Evolutionary conservation across 2,797 vertebrate genomes (phyloP), one percentile per base, ranked within the genome.

Genomic region (Malurus leucopterus): DNA sequence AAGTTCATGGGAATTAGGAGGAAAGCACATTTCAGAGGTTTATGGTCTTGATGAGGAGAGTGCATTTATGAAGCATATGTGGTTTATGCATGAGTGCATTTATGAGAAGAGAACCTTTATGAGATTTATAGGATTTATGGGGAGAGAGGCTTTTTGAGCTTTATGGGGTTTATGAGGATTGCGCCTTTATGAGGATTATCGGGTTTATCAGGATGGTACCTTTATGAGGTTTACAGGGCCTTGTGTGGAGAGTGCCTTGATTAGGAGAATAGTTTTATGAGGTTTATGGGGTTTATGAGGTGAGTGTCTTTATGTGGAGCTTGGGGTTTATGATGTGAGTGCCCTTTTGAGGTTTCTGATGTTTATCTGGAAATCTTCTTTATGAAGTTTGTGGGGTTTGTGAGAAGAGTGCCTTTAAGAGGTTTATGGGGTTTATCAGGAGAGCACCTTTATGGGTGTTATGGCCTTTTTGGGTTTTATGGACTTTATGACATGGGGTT

Each of bases 141-240:
- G 22, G 22, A 73, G 8, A 27, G 23, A 16, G 8, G 36, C 30
- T 32, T 59, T 30, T 20, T 49, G 34, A n/a, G 14, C 13, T 61
- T 51, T 9, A 29, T 43, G 19, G 13, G 9, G 12, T 43, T 74
- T 51, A 27, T 41, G 46, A 41, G 34, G 27, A 40, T 15, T n/a
- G 13, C 0, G 3, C 17, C 16, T 70, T 54, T 27, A 20, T 40
- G 29, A 59, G 13, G 24, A 18, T 51, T 62, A 51, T 43, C 0
- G 0, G 7, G 36, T 41, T 74, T 50, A 41, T 20, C 18, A 32
- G 21, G 54, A 47, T 14, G 18, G 9, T 29, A 19, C 36, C 23
- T 59, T 73, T 40, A 17, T 41, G 57, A 41, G 30, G 46, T 41
- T 74, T 50, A 38, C 1, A 0, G 32, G 16, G 55, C 5, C 27